These are phyloP conservation scores for Nothoprocta pentlandii DNA, from an alignment of 2,113 vertebrate species.

Conservation along the genomic window DNA sequence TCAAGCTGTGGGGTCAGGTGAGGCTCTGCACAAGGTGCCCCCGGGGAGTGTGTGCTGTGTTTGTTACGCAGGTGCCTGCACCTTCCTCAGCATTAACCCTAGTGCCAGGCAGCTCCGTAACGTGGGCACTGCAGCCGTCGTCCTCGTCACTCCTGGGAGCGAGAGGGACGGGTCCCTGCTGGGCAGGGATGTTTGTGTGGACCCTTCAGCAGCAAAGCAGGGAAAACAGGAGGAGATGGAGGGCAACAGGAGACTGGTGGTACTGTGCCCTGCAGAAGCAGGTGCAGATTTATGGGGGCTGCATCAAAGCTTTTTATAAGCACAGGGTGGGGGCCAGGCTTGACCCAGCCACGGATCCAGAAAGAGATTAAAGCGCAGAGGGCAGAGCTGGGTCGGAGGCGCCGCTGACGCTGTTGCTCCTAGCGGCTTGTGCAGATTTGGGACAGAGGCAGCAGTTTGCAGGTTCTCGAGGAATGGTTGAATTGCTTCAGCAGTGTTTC, in stretches of 20 bases:
- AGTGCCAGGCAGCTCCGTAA: too few relatives aligned
- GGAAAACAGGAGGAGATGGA: not conserved
- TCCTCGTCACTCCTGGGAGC: not conserved
- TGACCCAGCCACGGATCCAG: not conserved
- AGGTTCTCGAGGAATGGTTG: not conserved
- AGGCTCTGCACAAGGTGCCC: not conserved
- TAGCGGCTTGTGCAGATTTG: not conserved
- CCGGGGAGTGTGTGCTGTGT: not conserved
- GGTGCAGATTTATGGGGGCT: not conserved
- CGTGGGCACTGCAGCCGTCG: not conserved
- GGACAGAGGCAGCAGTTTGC: not conserved
- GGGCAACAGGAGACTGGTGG: not conserved
- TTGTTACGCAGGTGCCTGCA: not conserved
- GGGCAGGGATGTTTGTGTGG: not conserved
- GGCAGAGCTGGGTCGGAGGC: not conserved
- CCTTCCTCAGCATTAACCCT: not conserved
- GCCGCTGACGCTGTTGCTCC: not conserved
- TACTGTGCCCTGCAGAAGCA: not conserved
- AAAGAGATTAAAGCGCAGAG: not conserved
- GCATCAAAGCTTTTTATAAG: not conserved
- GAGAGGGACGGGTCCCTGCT: too few relatives aligned
- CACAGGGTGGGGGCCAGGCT: not conserved
- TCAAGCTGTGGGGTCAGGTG: not conserved
- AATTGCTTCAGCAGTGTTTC: conserved; percentile 3
- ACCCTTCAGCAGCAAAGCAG: not conserved